Evolutionary conservation across 35 echinoderm and acorn worm species (phyloP).

Genomic region (Chiridota heheva): DNA sequence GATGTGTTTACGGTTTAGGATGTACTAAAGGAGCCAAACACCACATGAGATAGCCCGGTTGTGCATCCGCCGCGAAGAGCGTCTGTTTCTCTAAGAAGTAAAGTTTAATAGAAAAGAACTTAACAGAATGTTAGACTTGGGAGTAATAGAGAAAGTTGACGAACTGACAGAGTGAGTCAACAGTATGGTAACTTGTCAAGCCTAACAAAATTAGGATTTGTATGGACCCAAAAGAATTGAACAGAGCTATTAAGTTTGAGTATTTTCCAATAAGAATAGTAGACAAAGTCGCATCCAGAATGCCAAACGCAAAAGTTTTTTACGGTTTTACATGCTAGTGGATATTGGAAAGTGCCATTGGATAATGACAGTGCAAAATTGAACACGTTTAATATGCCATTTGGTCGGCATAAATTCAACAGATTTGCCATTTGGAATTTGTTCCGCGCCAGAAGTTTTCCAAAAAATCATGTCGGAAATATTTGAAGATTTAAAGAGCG

Average conservation of each 20-base stretch:
- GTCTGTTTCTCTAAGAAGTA: not conserved
- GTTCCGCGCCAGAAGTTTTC: constrained; percentile 32
- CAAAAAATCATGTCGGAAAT: constrained; percentile 4
- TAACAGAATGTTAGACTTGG: not conserved
- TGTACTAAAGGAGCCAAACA: too few relatives aligned
- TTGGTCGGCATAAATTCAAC: constrained; percentile 21
- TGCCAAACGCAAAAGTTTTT: constrained; percentile 24
- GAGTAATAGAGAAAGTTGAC: constrained; percentile 6
- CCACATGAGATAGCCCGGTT: too few relatives aligned
- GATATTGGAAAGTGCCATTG: constrained; percentile 22
- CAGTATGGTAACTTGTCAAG: constrained; percentile 21
- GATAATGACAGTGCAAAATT: constrained; percentile 17
- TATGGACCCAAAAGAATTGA: constrained; percentile 8
- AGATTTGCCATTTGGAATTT: constrained; percentile 38
- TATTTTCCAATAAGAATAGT: constrained; percentile 2
- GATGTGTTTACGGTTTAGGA: too few relatives aligned
- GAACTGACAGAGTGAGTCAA: constrained; percentile 23
- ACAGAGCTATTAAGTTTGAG: constrained; percentile 5
- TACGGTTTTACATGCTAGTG: constrained; percentile 10
- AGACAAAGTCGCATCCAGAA: not conserved
- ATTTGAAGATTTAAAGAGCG: constrained; percentile 2
- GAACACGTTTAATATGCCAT: constrained; percentile 14
- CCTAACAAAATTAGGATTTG: constrained; percentile 21
- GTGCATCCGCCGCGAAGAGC: not conserved
- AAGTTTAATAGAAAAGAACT: not conserved